A percentile compares a stretch with the other conserved stretches of the same genome.
These are phyloP conservation scores for Zootoca vivipara DNA, from an alignment of 2,113 vertebrate species.

Conservation along the genomic window DNA sequence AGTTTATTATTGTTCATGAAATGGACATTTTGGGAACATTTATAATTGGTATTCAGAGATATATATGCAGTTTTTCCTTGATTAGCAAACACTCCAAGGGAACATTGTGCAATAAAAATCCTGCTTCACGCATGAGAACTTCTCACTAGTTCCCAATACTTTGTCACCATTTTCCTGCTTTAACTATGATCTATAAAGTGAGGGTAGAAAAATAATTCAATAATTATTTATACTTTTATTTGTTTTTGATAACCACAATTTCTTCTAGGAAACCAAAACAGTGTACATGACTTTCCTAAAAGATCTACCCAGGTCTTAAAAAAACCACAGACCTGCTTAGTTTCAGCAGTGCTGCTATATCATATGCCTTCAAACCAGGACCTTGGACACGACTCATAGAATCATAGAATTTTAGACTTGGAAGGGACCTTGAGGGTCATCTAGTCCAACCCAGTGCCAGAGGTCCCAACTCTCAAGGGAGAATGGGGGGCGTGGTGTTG, in stretches of 20 bases:
- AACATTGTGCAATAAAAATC: constrained; percentile 5
- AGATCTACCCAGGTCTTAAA: not conserved
- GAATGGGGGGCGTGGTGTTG: too few species aligned
- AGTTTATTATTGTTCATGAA: constrained; percentile 43
- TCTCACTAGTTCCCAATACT: not conserved
- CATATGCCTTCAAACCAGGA: not conserved
- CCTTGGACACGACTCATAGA: not conserved
- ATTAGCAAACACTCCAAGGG: not conserved
- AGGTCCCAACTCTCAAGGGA: too few species aligned
- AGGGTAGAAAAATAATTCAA: not conserved
- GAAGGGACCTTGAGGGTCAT: too few species aligned
- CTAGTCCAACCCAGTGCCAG: too few species aligned
- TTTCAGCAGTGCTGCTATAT: not conserved
- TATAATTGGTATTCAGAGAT: not conserved
- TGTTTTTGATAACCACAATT: not conserved
- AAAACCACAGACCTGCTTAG: not conserved
- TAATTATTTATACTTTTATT: not conserved
- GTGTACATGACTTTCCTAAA: not conserved
- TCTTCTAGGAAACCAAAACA: not conserved
- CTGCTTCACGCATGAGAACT: constrained; percentile 13
- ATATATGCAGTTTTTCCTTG: not conserved
- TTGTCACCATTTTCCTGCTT: not conserved
- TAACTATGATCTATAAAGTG: not conserved
- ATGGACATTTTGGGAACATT: constrained; percentile 43
- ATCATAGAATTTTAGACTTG: too few species aligned